Evolutionary conservation across 92 coral and sea anemone genomes (phyloP).

Genomic region (Phenganax stokvisi): DNA sequence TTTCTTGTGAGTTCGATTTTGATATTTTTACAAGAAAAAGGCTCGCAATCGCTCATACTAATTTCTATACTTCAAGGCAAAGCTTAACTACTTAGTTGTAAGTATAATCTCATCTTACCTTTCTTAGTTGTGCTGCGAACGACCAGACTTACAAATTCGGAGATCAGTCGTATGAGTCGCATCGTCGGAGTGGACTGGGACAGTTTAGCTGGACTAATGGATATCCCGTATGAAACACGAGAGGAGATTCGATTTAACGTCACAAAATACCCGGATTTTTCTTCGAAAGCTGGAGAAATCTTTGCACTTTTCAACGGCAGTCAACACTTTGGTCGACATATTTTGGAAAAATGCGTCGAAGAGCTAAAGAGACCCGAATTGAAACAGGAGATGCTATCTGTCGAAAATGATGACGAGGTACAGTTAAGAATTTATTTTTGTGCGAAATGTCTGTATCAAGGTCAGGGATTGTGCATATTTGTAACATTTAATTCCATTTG

Average conservation of each 20-base stretch:
- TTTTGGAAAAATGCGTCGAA: not conserved
- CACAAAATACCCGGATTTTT: not conserved
- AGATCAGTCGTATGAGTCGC: conserved; percentile 11
- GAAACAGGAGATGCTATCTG: not conserved
- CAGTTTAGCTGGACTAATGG: conserved; percentile 33
- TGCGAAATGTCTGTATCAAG: not conserved
- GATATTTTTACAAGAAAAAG: too few relatives aligned
- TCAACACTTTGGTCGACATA: conserved; percentile 1
- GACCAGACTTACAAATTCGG: not conserved
- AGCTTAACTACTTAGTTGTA: too few relatives aligned
- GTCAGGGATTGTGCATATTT: too few relatives aligned
- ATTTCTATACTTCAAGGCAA: too few relatives aligned
- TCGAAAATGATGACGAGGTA: not conserved
- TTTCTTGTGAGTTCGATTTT: too few relatives aligned
- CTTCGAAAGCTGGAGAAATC: conserved; percentile 16
- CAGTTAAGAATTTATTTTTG: not conserved
- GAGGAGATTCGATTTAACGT: not conserved
- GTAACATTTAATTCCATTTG: too few relatives aligned
- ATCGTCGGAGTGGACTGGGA: conserved; percentile 29
- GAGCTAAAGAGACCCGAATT: conserved; percentile 18
- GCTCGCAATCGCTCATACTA: too few relatives aligned
- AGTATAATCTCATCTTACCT: not conserved
- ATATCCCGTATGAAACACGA: conserved; percentile 28
- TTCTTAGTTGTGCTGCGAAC: not conserved
- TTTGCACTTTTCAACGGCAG: conserved; percentile 2